phyloP scores from a whole-genome alignment of 2,888 invertebrate genomes.

The Scaptodrosophila latifasciaeformis region DNA sequence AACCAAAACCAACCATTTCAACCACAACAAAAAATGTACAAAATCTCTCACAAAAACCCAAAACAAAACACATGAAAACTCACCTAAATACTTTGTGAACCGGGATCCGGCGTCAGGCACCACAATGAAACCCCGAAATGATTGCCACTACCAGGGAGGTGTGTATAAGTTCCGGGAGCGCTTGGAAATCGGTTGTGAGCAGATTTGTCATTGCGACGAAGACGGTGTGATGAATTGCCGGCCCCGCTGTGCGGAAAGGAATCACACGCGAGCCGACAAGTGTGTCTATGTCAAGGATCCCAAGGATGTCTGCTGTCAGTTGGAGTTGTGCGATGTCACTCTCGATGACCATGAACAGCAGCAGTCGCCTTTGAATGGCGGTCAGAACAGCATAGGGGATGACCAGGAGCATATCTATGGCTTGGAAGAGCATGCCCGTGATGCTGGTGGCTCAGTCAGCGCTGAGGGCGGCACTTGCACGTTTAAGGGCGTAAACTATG shows the following conservation, averaged over 20 bases:
- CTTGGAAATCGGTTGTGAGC: constrained; percentile 87
- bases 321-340: constrained; percentile 90
- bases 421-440: constrained; percentile 66
- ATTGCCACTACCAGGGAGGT: constrained; percentile 77
- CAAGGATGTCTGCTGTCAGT: constrained; percentile 88
- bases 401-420: constrained; percentile 37
- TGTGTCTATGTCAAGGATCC: constrained; percentile 90
- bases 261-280: constrained; percentile 79
- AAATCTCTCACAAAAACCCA: too few species aligned
- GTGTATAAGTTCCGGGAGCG: constrained; percentile 83
- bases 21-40: too few species aligned
- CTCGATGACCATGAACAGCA: constrained; percentile 83
- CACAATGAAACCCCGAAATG: constrained; percentile 61
- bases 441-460: constrained; percentile 39
- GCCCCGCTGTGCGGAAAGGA: constrained; percentile 80
- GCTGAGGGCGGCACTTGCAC: constrained; percentile 47
- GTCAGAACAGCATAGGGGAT: constrained; percentile 55
- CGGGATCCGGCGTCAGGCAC: constrained; percentile 35
- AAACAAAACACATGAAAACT: too few species aligned
- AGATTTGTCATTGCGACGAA: constrained; percentile 85
- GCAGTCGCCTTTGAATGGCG: constrained; percentile 42
- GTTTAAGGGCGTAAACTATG: constrained; percentile 68
- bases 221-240: constrained; percentile 84
- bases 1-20: background rate
- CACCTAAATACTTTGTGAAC: constrained; percentile 4